Evolutionary conservation across 2,113 vertebrate genomes (phyloP), one percentile per base, ranked within the genome.

Genomic region (Ardeotis arabs): DNA sequence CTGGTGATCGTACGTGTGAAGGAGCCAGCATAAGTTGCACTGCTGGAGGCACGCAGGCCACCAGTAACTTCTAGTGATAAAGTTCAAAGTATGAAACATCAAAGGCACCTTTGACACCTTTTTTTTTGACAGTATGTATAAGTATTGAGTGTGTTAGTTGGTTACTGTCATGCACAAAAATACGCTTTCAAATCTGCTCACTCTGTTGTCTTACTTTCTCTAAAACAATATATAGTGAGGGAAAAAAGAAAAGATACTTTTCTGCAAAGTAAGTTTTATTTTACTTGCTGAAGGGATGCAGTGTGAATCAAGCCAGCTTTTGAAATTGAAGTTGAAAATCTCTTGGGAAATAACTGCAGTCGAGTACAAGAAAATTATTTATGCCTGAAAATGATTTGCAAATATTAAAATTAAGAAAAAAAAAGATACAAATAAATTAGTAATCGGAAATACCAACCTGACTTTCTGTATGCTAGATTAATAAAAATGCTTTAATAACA

Each of bases 1-100:
- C 22, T 52, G 45, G 70, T 31, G 58, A 3, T 6, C 0, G 6
- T 4, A 63, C 29, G 0, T 16, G 23, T 28, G 58, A 16, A 50
- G 35, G 8, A 55, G 33, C 2, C 25, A 12, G 55, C 8, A 0
- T 25, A 0, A 7, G 1, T 17, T 16, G 2, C 39, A 0, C 31
- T 79, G 64, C 39, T 62, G 75, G n/a, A 27, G 35, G 23, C 50
- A 9, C 22, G 0, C 41, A 2, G 39, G 33, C 73, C 64, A 1
- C 55, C 44, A 2, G 0, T 35, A 66, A 1, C 44, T 63, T 35
- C 0, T 6, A 5, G 20, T 8, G 56, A 12, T 45, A 19, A 37
- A 53, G 52, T 53, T 29, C 9, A 28, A 53, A 37, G 47, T 35
- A 22, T 22, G 59, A 66, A 53, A 8, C 35, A 24, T 39, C 9